These are phyloP conservation scores for Elaphurus davidianus DNA, from an alignment of 2,113 vertebrate species.

Conservation along the genomic window DNA sequence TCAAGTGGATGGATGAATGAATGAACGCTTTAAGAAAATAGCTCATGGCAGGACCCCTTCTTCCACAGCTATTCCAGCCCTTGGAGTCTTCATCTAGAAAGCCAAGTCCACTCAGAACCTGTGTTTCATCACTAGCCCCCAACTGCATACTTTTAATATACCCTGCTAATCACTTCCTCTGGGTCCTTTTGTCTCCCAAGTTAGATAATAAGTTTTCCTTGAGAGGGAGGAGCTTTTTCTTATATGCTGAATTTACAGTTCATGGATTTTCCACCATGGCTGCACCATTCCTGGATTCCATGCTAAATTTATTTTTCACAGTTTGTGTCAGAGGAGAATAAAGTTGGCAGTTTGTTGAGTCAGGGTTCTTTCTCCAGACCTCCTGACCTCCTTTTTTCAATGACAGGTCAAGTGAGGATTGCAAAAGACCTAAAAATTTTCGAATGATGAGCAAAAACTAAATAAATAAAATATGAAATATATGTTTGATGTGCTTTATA, in stretches of 20 bases:
- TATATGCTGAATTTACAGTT: background rate
- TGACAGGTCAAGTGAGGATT: background rate
- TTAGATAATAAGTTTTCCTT: background rate
- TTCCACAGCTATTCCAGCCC: background rate
- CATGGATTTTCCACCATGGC: background rate
- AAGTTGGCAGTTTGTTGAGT: background rate
- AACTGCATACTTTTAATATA: background rate
- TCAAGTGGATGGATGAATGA: background rate
- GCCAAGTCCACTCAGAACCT: background rate
- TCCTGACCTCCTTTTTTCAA: background rate
- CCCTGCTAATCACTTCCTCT: background rate
- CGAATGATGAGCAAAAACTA: background rate
- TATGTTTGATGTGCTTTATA: background rate
- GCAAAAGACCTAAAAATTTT: background rate
- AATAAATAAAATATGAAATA: background rate
- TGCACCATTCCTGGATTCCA: background rate
- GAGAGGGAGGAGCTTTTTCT: background rate
- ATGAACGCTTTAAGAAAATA: background rate
- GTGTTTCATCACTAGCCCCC: background rate
- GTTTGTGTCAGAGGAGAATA: background rate
- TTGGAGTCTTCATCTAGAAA: background rate
- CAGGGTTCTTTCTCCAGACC: background rate
- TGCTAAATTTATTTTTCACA: background rate
- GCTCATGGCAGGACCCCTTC: background rate
- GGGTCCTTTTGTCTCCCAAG: background rate